A percentile compares a stretch with the other conserved stretches of the same genome.
These are phyloP conservation scores for Ceratitis capitata DNA, from an alignment of 1,140 invertebrate species.

Conservation along the genomic window DNA sequence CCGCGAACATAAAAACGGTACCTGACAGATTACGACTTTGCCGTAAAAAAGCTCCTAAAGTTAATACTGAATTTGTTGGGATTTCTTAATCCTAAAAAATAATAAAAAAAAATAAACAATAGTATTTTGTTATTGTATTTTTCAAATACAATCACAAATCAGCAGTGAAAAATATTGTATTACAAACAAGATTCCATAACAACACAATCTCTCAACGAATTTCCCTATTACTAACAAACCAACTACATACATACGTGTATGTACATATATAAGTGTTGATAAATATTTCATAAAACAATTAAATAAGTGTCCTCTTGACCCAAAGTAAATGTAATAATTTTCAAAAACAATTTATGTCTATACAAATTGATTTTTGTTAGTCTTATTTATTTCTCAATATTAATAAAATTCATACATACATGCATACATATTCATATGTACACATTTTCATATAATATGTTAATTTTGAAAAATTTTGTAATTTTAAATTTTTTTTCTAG, in stretches of 20 bases:
- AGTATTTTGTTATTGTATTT: too few relatives aligned
- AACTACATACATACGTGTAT: too few relatives aligned
- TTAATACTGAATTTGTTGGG: too few relatives aligned
- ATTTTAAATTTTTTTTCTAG: too few relatives aligned
- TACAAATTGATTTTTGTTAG: not conserved
- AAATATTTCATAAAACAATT: not conserved
- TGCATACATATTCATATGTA: not conserved
- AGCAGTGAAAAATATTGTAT: not conserved
- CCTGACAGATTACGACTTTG: too few relatives aligned
- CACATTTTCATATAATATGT: not conserved
- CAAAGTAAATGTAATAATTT: not conserved
- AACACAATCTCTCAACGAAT: not conserved
- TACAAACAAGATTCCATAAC: not conserved
- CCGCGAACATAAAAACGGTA: too few relatives aligned
- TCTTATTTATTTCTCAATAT: not conserved
- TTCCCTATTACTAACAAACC: not conserved
- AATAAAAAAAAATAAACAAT: too few relatives aligned
- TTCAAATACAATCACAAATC: not conserved
- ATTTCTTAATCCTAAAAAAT: not conserved
- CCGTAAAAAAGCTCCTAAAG: too few relatives aligned
- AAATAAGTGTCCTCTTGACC: slow-evolving; percentile 16
- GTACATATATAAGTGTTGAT: too few relatives aligned
- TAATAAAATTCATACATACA: not conserved
- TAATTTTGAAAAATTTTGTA: not conserved
- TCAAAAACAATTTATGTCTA: not conserved